phyloP scores from a whole-genome alignment of 2,113 vertebrate genomes.

The Columbina picui region DNA sequence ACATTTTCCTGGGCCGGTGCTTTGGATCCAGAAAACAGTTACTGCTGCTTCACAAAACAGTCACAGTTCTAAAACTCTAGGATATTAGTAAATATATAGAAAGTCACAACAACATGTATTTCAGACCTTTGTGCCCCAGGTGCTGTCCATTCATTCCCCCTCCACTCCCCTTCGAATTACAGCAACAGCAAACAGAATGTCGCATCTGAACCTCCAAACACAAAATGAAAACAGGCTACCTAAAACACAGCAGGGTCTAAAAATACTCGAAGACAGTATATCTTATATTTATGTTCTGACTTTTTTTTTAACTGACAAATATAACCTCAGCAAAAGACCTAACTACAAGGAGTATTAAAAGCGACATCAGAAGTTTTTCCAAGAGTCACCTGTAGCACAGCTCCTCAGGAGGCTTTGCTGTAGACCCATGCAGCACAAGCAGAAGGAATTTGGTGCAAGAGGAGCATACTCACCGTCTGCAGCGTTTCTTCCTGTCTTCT shows the following conservation, averaged over 20 bases:
- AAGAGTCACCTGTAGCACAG: background rate
- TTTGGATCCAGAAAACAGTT: background rate
- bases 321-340: background rate
- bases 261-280: background rate
- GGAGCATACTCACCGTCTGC: conserved; percentile 85
- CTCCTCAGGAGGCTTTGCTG: background rate
- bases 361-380: background rate
- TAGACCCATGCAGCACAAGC: background rate
- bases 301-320: background rate
- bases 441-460: background rate
- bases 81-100: background rate
- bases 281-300: background rate
- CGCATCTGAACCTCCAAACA: background rate
- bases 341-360: background rate
- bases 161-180: background rate
- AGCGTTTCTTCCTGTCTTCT: conserved; percentile 86
- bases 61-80: background rate
- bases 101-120: background rate
- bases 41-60: background rate
- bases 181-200: background rate
- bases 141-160: background rate
- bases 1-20: background rate
- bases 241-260: background rate
- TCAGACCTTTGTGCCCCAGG: background rate
- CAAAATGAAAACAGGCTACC: background rate